These are phyloP conservation scores for Dicaeum eximium DNA, from an alignment of 2,113 vertebrate genomes.

Conservation along the genomic window DNA sequence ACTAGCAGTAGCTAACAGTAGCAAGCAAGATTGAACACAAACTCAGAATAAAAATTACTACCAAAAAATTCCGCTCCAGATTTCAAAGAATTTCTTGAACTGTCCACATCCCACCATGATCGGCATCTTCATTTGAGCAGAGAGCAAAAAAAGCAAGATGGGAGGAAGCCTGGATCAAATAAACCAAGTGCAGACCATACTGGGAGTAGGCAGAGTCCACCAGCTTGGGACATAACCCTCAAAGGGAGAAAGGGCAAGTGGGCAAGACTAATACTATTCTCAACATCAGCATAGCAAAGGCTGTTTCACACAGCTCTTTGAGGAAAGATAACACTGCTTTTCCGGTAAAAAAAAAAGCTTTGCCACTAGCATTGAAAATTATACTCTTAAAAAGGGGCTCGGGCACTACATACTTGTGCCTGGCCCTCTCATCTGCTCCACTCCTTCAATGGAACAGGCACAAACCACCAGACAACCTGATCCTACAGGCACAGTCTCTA, in stretches of 20 bases:
- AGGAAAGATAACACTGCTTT: background rate
- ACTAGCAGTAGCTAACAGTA: background rate
- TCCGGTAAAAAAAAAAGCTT: background rate
- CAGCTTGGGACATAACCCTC: background rate
- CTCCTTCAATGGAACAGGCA: background rate
- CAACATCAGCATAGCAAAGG: background rate
- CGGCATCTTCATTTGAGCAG: background rate
- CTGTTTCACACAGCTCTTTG: background rate
- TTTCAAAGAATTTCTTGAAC: background rate
- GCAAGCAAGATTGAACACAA: background rate
- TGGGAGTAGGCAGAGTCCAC: background rate
- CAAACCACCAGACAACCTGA: background rate
- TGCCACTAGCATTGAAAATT: background rate
- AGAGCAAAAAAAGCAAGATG: background rate
- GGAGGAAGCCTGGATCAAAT: background rate
- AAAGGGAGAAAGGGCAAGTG: background rate
- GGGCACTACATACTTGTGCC: too few species aligned
- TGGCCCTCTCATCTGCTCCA: background rate
- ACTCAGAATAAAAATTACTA: background rate
- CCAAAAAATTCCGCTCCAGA: background rate
- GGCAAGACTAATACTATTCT: background rate
- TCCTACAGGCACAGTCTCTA: background rate
- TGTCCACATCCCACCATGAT: background rate
- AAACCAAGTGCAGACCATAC: fast-evolving
- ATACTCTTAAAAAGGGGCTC: background rate